phyloP scores from a whole-genome alignment of 2,113 vertebrate species.

The Sorex fumeus region DNA sequence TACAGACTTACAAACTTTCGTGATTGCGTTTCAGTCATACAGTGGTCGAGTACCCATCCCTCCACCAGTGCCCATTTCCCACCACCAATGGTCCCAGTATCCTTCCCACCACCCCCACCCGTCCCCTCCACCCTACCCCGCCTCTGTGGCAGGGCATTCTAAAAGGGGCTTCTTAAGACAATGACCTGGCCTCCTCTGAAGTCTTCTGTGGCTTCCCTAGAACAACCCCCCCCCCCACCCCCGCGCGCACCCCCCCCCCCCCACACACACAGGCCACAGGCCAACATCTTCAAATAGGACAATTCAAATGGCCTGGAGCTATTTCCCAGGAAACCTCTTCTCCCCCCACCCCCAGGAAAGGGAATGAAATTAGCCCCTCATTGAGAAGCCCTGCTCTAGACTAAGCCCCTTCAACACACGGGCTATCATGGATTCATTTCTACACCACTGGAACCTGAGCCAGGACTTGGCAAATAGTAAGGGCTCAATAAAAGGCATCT shows the following conservation, averaged over 20 bases:
- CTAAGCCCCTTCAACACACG: background rate
- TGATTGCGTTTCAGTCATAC: too few species aligned
- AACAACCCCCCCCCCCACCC: background rate
- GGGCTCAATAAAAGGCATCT: conserved; percentile 38
- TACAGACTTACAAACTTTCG: too few species aligned
- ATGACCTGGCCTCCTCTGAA: background rate
- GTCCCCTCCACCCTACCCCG: too few species aligned
- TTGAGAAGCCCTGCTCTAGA: background rate
- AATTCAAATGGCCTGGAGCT: conserved; percentile 20
- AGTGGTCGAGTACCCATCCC: too few species aligned
- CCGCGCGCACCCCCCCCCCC: background rate
- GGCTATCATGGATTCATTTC: background rate
- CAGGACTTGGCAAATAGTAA: conserved; percentile 32
- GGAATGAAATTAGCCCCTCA: background rate
- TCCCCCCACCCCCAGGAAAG: background rate
- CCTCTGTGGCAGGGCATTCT: too few species aligned
- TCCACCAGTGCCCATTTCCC: too few species aligned
- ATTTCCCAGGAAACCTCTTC: background rate
- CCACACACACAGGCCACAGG: background rate
- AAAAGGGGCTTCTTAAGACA: background rate
- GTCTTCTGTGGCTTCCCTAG: conserved; percentile 22
- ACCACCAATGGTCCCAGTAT: too few species aligned
- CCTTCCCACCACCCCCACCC: too few species aligned
- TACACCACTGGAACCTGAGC: background rate
- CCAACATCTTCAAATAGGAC: background rate